Conservation (phyloP, 2,888 invertebrate species). For the Acrobasis repandana region DNA sequence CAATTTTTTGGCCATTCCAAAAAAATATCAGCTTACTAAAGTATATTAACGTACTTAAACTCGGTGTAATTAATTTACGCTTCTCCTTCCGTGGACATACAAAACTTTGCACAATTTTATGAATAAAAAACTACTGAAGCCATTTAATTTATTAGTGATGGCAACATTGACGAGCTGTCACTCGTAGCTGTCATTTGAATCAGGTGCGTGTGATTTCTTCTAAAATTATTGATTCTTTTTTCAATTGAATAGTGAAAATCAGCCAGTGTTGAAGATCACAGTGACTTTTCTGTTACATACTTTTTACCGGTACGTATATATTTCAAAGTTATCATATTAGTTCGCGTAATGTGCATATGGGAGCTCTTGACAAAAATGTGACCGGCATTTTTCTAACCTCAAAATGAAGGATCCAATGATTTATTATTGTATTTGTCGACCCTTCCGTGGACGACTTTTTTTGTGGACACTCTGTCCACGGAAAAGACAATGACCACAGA, state of each 20-base stretch:
- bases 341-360: neutral
- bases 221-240: neutral
- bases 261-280: neutral
- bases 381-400: neutral
- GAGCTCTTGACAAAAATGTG: constrained; percentile 3
- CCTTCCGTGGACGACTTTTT: constrained; percentile 18
- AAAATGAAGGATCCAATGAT: neutral
- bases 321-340: neutral
- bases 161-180: neutral
- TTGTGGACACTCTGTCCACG: constrained; percentile 15
- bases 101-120: neutral
- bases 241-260: neutral
- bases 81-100: neutral
- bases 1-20: neutral
- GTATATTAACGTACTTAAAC: neutral
- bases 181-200: neutral
- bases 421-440: neutral
- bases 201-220: neutral
- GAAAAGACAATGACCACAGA: constrained; percentile 17
- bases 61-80: neutral
- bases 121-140: neutral
- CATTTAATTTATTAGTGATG: neutral
- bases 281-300: neutral
- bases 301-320: neutral
- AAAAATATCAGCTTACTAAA: neutral